Evolutionary conservation across 2,113 vertebrate genomes (phyloP).

Genomic region (Malurus melanocephalus): DNA sequence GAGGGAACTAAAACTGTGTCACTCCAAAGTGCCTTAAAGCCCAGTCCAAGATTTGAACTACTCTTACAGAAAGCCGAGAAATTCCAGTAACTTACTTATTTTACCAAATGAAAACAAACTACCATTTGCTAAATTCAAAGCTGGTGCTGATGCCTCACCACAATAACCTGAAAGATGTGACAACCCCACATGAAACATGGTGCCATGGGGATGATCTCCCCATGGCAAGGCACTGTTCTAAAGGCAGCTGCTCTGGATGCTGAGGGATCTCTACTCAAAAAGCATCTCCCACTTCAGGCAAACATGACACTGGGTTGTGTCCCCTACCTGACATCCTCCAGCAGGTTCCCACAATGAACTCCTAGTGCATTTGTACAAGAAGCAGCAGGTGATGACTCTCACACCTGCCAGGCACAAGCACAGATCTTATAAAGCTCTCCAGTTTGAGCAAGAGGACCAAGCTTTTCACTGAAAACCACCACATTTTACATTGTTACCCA

Average conservation of each 20-base stretch:
- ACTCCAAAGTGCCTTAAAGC: not conserved
- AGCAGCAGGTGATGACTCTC: fast-evolving
- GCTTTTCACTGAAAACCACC: not conserved
- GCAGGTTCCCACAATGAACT: not conserved
- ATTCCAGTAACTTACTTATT: not conserved
- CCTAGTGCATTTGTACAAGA: not conserved
- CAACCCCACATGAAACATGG: fast-evolving
- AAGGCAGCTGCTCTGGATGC: fast-evolving
- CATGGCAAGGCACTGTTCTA: fast-evolving
- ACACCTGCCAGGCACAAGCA: not conserved
- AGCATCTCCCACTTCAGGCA: not conserved
- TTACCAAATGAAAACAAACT: not conserved
- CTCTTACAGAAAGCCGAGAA: not conserved
- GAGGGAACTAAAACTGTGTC: not conserved
- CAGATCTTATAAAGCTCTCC: not conserved
- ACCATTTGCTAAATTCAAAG: not conserved
- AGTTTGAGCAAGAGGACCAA: not conserved
- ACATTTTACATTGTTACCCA: not conserved
- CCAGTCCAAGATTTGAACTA: not conserved
- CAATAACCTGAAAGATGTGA: not conserved
- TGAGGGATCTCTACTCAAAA: not conserved
- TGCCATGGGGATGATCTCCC: not conserved
- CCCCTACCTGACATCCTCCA: not conserved
- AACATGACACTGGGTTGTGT: not conserved
- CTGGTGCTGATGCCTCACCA: not conserved